phyloP scores from a whole-genome alignment of 2,113 vertebrate genomes.

The Raja brachyura region DNA sequence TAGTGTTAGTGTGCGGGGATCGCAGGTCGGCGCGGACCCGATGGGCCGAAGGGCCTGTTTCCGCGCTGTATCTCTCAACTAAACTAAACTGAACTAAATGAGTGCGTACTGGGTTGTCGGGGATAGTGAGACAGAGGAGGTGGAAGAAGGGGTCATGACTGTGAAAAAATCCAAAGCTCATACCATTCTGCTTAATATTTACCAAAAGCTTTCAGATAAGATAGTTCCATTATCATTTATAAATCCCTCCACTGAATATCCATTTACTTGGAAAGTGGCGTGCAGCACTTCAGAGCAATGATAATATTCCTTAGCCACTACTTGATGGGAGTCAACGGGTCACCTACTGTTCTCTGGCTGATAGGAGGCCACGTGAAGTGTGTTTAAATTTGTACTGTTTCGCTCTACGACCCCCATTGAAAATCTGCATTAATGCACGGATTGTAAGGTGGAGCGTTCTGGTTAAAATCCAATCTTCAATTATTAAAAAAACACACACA shows the following conservation, averaged over 20 bases:
- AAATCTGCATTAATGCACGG: background rate
- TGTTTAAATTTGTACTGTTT: conserved; percentile 6
- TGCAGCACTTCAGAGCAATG: background rate
- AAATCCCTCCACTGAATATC: background rate
- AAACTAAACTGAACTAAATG: no score
- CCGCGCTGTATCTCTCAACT: no score
- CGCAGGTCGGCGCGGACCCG: no score
- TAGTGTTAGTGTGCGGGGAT: no score
- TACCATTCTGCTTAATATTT: background rate
- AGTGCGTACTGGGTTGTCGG: no score
- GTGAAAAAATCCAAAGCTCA: no score
- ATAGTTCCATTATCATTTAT: background rate
- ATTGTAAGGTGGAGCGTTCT: background rate
- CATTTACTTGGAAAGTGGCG: background rate
- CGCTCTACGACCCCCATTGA: background rate
- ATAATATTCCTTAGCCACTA: background rate
- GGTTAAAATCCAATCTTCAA: background rate
- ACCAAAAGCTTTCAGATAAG: background rate
- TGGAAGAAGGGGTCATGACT: no score
- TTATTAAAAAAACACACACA: background rate
- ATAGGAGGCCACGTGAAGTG: background rate
- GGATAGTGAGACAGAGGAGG: no score
- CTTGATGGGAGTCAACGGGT: background rate
- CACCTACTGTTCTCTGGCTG: conserved; percentile 5
- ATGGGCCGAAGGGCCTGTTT: no score